These are phyloP conservation scores for Tridacna crocea DNA, from an alignment of 2,888 invertebrate genomes.

Conservation along the genomic window DNA sequence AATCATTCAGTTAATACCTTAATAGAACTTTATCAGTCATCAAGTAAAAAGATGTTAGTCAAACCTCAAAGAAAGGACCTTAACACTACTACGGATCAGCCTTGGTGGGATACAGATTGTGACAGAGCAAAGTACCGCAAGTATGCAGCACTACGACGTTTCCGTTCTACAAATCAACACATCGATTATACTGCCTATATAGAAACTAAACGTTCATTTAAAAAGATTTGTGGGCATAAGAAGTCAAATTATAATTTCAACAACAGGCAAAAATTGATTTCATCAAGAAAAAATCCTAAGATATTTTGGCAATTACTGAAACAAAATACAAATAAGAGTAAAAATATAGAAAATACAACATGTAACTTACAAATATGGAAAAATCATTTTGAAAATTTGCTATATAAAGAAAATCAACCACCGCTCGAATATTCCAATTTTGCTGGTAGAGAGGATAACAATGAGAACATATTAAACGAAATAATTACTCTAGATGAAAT, in stretches of 20 bases:
- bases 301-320: neutral
- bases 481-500: slow-evolving; percentile 18
- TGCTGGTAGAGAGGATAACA: neutral
- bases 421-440: neutral
- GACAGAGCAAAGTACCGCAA: slow-evolving; percentile 3
- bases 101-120: slow-evolving; percentile 2
- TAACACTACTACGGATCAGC: neutral
- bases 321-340: neutral
- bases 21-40: neutral
- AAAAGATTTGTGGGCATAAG: neutral
- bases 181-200: neutral
- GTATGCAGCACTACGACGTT: neutral
- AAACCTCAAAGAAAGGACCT: neutral
- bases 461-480: neutral
- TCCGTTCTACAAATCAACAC: neutral
- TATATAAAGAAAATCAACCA: neutral
- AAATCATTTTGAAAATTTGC: neutral
- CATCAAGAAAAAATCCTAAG: neutral
- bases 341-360: neutral
- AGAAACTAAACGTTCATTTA: neutral
- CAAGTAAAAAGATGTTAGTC: neutral
- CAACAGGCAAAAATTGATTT: neutral
- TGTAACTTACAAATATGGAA: neutral
- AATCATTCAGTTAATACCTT: neutral
- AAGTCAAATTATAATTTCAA: neutral